Evolutionary conservation across 2,888 invertebrate species (phyloP).

Genomic region (Acanthosoma haemorrhoidale): DNA sequence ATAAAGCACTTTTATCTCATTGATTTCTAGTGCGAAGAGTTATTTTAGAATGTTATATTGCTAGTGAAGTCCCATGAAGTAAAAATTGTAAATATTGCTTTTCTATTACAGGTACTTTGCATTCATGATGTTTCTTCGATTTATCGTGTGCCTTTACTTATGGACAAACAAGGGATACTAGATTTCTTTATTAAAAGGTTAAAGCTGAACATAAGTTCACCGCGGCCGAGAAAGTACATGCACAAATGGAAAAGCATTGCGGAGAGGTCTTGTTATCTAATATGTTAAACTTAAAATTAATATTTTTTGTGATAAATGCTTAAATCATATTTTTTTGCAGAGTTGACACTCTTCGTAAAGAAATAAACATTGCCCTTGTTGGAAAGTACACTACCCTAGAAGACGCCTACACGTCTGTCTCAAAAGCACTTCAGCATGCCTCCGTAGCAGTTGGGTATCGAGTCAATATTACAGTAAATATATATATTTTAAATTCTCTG

Average conservation of each 20-base stretch:
- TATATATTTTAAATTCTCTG: neutral
- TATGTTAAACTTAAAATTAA: neutral
- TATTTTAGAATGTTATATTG: too few species aligned
- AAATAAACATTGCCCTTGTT: slow-evolving; percentile 84
- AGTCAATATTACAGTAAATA: slow-evolving; percentile 64
- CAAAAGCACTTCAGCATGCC: slow-evolving; percentile 91
- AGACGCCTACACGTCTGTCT: slow-evolving; percentile 95
- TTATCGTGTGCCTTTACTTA: slow-evolving; percentile 89
- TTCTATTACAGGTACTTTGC: slow-evolving; percentile 87
- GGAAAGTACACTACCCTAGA: slow-evolving; percentile 95
- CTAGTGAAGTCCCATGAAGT: too few species aligned
- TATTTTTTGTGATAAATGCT: neutral
- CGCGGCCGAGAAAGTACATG: slow-evolving; percentile 68
- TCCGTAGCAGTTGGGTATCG: slow-evolving; percentile 78
- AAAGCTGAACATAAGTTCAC: slow-evolving; percentile 60
- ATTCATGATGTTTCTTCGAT: slow-evolving; percentile 92
- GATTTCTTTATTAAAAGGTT: slow-evolving; percentile 77
- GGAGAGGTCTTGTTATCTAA: slow-evolving; percentile 50
- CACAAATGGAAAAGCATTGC: slow-evolving; percentile 86
- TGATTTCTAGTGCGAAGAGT: too few species aligned
- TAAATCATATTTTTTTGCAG: slow-evolving; percentile 45
- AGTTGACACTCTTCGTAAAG: slow-evolving; percentile 74
- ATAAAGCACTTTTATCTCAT: too few species aligned
- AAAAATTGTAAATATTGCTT: too few species aligned
- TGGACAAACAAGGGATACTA: slow-evolving; percentile 86